phyloP scores from a whole-genome alignment of 1,140 invertebrate genomes.

The Drosophila hydei region DNA sequence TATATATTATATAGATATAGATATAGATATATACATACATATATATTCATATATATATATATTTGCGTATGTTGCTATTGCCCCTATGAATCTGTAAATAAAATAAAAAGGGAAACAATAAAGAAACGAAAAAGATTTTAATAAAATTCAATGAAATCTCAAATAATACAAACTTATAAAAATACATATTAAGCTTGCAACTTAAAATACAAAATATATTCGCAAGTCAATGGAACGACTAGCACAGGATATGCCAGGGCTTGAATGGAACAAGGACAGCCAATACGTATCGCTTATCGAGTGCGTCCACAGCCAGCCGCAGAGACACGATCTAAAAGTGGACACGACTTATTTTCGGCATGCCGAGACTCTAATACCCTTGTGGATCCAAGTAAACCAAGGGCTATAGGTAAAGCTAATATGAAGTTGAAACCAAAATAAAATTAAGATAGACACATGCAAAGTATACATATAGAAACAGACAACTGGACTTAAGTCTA shows the following conservation, averaged over 20 bases:
- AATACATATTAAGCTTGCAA: slow-evolving; percentile 4
- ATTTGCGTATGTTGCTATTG: slow-evolving; percentile 69
- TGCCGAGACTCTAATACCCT: no score
- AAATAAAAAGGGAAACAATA: slow-evolving; percentile 41
- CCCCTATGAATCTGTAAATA: slow-evolving; percentile 79
- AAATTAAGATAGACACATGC: not conserved
- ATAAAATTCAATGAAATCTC: slow-evolving; percentile 26
- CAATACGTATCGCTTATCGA: no score
- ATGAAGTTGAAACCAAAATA: not conserved
- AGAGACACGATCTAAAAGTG: no score
- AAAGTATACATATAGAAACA: no score
- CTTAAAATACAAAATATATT: not conserved
- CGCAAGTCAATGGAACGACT: not conserved
- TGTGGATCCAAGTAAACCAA: no score
- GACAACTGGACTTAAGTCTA: no score
- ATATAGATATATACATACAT: slow-evolving; percentile 24
- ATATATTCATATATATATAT: slow-evolving; percentile 46
- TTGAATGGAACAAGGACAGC: not conserved
- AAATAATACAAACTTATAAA: slow-evolving; percentile 23
- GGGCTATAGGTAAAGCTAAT: not conserved
- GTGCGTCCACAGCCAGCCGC: no score
- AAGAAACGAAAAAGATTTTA: slow-evolving; percentile 34
- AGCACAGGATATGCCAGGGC: not conserved
- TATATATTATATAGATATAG: slow-evolving; percentile 36
- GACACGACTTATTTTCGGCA: no score